A percentile compares a stretch with the other conserved stretches of the same genome.
Evolutionary conservation across 2,888 invertebrate genomes (phyloP).

Genomic region (Escarpia spicata): DNA sequence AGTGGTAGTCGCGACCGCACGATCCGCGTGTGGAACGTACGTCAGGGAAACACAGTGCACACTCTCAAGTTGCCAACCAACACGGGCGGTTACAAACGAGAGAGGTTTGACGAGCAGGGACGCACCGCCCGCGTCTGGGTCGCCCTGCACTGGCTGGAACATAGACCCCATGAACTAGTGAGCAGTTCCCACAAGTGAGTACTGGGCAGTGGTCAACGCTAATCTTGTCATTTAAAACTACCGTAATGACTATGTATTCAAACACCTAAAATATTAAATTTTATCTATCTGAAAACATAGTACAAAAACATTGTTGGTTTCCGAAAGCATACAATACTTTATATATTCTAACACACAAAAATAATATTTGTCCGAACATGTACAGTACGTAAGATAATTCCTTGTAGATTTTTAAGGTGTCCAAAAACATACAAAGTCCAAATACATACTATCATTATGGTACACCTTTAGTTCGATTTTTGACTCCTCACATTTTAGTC

Average conservation of each 20-base stretch:
- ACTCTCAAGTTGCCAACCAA: constrained; percentile 48
- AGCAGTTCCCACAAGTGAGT: constrained; percentile 54
- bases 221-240: not conserved
- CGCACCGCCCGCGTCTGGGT: constrained; percentile 52
- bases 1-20: constrained; percentile 75
- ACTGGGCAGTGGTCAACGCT: not conserved
- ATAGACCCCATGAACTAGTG: constrained; percentile 46
- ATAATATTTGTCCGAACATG: no score
- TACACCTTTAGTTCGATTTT: no score
- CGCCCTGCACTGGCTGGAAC: constrained; percentile 69
- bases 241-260: not conserved
- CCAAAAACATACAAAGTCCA: no score
- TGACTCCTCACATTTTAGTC: no score
- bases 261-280: not conserved
- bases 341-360: no score
- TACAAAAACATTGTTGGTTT: no score
- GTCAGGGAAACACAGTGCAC: constrained; percentile 42
- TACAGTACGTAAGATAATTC: no score
- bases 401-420: no score
- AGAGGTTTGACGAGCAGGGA: constrained; percentile 45
- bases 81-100: constrained; percentile 39
- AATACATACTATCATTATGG: no score
- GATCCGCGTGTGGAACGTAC: constrained; percentile 58
- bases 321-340: no score
- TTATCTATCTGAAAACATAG: no score